Percentiles rank a stretch among this genome's conserved stretches.
phyloP scores from a whole-genome alignment of 1,140 invertebrate species.

The Idris sp. region DNA sequence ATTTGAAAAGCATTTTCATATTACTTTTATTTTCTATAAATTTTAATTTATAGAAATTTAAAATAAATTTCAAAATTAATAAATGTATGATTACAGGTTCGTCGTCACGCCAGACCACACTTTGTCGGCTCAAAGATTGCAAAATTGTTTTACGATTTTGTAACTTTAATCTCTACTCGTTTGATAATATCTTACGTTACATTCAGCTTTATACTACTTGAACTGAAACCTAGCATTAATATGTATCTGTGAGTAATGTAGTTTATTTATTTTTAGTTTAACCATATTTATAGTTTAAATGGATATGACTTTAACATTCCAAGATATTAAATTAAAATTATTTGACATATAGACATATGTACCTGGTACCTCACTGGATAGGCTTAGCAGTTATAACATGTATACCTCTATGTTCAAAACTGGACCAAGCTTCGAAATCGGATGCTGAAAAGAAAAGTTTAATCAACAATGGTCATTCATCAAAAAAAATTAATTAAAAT shows the following conservation, averaged over 20 bases:
- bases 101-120: slow-evolving; percentile 85
- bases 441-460: slow-evolving; percentile 6
- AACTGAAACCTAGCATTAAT: slow-evolving; percentile 84
- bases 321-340: background rate
- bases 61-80: too few relatives aligned
- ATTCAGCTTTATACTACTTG: slow-evolving; percentile 93
- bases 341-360: slow-evolving; percentile 24
- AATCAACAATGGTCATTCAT: slow-evolving; percentile 21
- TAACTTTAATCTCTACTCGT: slow-evolving; percentile 88
- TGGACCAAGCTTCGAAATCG: slow-evolving; percentile 6
- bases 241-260: slow-evolving; percentile 82
- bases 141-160: slow-evolving; percentile 86
- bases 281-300: background rate
- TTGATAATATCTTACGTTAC: slow-evolving; percentile 91
- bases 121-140: slow-evolving; percentile 83
- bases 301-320: background rate
- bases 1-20: background rate
- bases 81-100: slow-evolving; percentile 83
- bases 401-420: slow-evolving; percentile 10
- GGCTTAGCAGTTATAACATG: slow-evolving; percentile 29
- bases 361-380: slow-evolving; percentile 31
- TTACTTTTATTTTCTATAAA: slow-evolving; percentile 2
- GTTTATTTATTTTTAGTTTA: too few relatives aligned
- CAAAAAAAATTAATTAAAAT: too few relatives aligned
- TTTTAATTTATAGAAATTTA: too few relatives aligned